Percentiles rank a stretch among this genome's conserved stretches.
Evolutionary conservation across 2,113 vertebrate species (phyloP).

Genomic region (Sander vitreus): DNA sequence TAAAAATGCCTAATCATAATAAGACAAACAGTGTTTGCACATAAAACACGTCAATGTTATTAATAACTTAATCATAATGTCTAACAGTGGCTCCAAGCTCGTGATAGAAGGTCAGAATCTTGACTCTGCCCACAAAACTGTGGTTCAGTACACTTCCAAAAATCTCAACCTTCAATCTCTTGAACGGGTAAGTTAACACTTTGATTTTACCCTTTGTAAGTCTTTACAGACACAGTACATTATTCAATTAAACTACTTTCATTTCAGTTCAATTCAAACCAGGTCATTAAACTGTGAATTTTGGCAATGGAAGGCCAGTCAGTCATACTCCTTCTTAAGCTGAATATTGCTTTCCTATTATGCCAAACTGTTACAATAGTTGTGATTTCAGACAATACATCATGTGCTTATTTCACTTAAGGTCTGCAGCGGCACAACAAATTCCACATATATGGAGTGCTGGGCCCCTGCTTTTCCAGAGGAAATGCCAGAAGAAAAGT

Average conservation of each 20-base stretch:
- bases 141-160: conserved; percentile 76
- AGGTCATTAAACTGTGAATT: not conserved
- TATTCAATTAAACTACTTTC: not conserved
- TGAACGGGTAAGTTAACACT: conserved; percentile 49
- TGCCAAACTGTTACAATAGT: not conserved
- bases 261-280: not conserved
- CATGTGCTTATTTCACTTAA: conserved; percentile 33
- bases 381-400: conserved; percentile 8
- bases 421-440: conserved; percentile 80
- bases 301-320: not conserved
- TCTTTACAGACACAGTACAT: not conserved
- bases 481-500: conserved; percentile 70
- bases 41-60: not conserved
- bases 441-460: conserved; percentile 83
- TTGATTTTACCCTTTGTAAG: not conserved
- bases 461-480: conserved; percentile 79
- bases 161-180: not conserved
- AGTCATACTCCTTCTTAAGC: not conserved
- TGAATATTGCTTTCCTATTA: not conserved
- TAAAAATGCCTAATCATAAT: conserved; percentile 5
- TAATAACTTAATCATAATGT: not conserved
- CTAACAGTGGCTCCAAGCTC: conserved; percentile 87
- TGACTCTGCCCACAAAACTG: conserved; percentile 82
- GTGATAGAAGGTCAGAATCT: conserved; percentile 88
- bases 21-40: not conserved